Evolutionary conservation across 2,113 vertebrate species (phyloP), one percentile per base, ranked within the genome.

Genomic region (Gymnocephalus cernua): DNA sequence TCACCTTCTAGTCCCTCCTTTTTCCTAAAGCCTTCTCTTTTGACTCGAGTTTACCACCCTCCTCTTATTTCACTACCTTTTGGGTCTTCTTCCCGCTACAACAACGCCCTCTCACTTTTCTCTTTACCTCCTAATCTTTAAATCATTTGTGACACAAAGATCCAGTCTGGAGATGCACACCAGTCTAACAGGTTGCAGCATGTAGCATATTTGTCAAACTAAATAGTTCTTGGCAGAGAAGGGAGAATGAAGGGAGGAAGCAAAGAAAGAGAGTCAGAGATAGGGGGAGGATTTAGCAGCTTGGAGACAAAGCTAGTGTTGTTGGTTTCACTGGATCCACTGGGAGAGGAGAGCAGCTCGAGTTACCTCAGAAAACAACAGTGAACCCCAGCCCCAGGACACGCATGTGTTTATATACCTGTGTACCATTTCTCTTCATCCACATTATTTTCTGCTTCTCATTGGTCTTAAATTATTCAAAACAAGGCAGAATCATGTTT

Each of bases 291-390:
- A 41, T 25, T 21, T 3, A 5, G 74, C 74, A 15, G 61, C 71
- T 18, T 8, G 21, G 50, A 57, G 44, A 90, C 86, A 86, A 86
- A 82, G 89, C 82, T 51, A 1, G 32, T 74, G 65, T 85, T 86
- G 89, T 88, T 88, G 88, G 76, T 83, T 82, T 82, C 41, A 70
- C 29, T 85, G 71, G 83, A 54, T 78, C 73, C 41, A 51, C 72
- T 85, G 79, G 86, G 79, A 85, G 23, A 15, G 10, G 2, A 64
- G 48, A 21, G 41, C 74, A 51, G 86, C 50, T 85, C 79, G 4
- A 77, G 75, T 86, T 88, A 74, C 81, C 63, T 21, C 64, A 61
- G 62, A 59, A 66, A 74, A 85, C 79, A 82, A 13, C 72, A 18
- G 11, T 38, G 72, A 61, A 27, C 13, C 63, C n/a, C 38, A 11